A percentile compares a stretch with the other conserved stretches of the same genome.
Evolutionary conservation across 2,888 invertebrate species (phyloP).

Genomic region (Cheilosia impressa): DNA sequence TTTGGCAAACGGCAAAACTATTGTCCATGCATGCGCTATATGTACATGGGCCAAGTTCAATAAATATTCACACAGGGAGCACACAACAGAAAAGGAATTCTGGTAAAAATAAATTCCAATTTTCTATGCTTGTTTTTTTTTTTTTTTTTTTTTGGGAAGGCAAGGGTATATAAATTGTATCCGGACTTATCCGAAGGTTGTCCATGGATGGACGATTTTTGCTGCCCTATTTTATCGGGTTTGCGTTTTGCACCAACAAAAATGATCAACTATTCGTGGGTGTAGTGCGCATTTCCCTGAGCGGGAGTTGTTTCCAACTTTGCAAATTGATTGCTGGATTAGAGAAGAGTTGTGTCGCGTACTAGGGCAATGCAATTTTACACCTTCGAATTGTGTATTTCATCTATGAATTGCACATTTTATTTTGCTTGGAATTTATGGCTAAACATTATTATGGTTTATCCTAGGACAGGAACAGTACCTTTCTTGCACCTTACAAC

Average conservation of each 20-base stretch:
- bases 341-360: too few species aligned
- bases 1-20: background rate
- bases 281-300: background rate
- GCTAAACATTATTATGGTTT: too few species aligned
- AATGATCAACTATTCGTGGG: background rate
- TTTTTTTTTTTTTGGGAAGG: too few species aligned
- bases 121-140: background rate
- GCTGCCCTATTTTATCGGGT: constrained; percentile 10
- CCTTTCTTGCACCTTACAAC: too few species aligned
- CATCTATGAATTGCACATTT: too few species aligned
- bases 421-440: too few species aligned
- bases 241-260: background rate
- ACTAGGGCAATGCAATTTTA: too few species aligned
- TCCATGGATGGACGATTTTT: constrained; percentile 11
- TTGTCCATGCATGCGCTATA: background rate
- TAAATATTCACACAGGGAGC: constrained; percentile 24
- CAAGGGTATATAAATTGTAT: background rate
- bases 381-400: too few species aligned
- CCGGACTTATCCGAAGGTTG: background rate
- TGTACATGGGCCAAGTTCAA: constrained; percentile 44
- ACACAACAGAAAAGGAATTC: background rate
- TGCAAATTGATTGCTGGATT: constrained; percentile 4
- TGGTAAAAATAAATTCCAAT: background rate
- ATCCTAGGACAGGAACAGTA: too few species aligned
- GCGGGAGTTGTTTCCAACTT: constrained; percentile 15